phyloP scores from a whole-genome alignment of 2,888 invertebrate species.

The Brachynemurus nebulosus region DNA sequence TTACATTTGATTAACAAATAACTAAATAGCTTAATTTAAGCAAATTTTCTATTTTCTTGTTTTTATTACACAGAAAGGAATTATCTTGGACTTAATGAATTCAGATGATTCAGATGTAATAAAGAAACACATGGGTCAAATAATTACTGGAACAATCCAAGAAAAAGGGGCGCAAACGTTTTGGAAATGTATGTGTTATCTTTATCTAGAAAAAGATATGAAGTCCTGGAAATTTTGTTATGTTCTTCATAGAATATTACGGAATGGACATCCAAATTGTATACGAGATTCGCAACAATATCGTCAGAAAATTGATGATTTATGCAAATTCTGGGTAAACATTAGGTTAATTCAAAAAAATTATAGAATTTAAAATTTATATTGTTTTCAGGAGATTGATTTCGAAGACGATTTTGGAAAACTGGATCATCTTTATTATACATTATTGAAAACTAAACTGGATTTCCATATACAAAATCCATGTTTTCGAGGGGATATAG shows the following conservation, averaged over 20 bases:
- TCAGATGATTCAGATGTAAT: too few relatives aligned
- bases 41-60: too few relatives aligned
- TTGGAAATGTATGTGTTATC: conserved; percentile 60
- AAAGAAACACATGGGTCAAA: conserved; percentile 94
- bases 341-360: not conserved
- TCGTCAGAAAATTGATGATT: conserved; percentile 62
- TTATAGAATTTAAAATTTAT: conserved; percentile 15
- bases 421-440: conserved; percentile 78
- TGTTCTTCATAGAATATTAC: conserved; percentile 86
- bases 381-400: too few relatives aligned
- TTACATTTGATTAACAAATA: too few relatives aligned
- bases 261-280: conserved; percentile 87
- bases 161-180: conserved; percentile 84
- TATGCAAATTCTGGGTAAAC: conserved; percentile 83
- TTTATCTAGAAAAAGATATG: conserved; percentile 81
- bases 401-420: conserved; percentile 90
- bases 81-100: too few relatives aligned
- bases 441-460: conserved; percentile 74
- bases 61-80: too few relatives aligned
- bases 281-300: conserved; percentile 76
- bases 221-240: conserved; percentile 99
- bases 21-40: too few relatives aligned
- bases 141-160: conserved; percentile 89
- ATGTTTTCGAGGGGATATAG: conserved; percentile 83
- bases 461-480: conserved; percentile 91